Conservation (phyloP, 2,888 invertebrate species). For the Caenorhabditis macrosperma region DNA sequence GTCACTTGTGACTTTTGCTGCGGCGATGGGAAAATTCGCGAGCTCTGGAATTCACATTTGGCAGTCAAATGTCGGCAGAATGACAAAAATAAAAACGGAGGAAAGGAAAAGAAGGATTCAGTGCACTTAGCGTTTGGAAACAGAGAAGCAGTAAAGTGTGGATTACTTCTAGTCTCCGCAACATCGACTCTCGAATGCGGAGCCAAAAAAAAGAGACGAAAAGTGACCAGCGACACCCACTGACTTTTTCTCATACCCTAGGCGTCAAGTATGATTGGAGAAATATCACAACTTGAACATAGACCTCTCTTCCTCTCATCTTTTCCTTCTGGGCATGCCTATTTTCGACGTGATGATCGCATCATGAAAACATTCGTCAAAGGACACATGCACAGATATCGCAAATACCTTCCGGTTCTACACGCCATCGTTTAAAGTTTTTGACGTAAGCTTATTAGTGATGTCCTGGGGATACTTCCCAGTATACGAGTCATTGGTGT, state of each 20-base stretch:
- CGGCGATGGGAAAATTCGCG: not conserved
- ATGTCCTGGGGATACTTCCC: not conserved
- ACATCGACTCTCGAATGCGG: constrained; percentile 22
- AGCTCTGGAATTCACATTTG: constrained; percentile 15
- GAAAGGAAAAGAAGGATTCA: constrained; percentile 11
- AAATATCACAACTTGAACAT: constrained; percentile 49
- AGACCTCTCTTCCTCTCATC: constrained; percentile 26
- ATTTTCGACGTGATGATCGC: constrained; percentile 53
- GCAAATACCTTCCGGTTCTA: constrained; percentile 53
- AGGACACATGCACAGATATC: constrained; percentile 55
- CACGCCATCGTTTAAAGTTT: constrained; percentile 40
- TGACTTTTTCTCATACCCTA: constrained; percentile 11
- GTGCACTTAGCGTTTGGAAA: constrained; percentile 31
- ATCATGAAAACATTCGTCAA: constrained; percentile 56
- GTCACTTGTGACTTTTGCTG: constrained; percentile 28
- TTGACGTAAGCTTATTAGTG: constrained; percentile 28
- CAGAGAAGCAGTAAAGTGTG: constrained; percentile 18
- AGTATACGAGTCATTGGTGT: not conserved
- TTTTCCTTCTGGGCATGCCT: constrained; percentile 37
- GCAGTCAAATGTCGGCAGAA: constrained; percentile 14
- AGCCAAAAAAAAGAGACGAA: not conserved
- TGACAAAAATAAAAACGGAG: constrained; percentile 6
- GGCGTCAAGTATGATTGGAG: constrained; percentile 46
- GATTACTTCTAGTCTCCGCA: constrained; percentile 33
- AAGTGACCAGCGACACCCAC: constrained; percentile 12